Evolutionary conservation across 2,888 invertebrate genomes (phyloP), one percentile per base, ranked within the genome.

Genomic region (Tyria jacobaeae): DNA sequence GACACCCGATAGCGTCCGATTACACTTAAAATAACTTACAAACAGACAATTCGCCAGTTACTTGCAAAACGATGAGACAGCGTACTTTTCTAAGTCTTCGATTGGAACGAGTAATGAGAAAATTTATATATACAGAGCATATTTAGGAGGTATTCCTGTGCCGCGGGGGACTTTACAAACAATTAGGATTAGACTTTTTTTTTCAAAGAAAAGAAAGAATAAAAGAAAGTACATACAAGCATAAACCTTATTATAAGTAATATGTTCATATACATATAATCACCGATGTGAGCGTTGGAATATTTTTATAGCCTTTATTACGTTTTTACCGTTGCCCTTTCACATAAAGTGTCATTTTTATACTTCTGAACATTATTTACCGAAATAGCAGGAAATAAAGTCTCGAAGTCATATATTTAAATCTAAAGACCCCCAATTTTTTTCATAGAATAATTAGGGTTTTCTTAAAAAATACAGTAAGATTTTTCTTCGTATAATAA

Each of bases 31-130:
- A 84, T 83, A 82, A 73, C 68, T 78, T 75, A 75, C 78, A 83
- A 85, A 81, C 78, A 81, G 82, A 81, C 85, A 80, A 25, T 86
- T 83, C 78, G 66, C 71, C 75, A 80, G 81, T 85, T 87, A 87
- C 86, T 88, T 87, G 85, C 75, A 86, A 89, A 79, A 84, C 82
- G 87, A 84, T 87, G 89, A 88, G 78, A 74, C 86, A 81, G 89
- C 87, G 79, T 78, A 84, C 83, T 82, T 80, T 83, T 88, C 85
- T 85, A 87, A 86, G 86, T 83, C 78, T 84, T 80, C 83, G 72
- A 83, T 84, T 80, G 80, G 81, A 80, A 81, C 74, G 73, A 67
- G 57, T 64, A 64, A 72, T 56, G 71, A 62, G 81, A 75, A 67
- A 64, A 71, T 78, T 35, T 31, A 75, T 62, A 73, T 81, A 34